Evolutionary conservation across 2,888 invertebrate genomes (phyloP), one percentile per base, ranked within the genome.

Genomic region (Rhagophthalmus giganteus): DNA sequence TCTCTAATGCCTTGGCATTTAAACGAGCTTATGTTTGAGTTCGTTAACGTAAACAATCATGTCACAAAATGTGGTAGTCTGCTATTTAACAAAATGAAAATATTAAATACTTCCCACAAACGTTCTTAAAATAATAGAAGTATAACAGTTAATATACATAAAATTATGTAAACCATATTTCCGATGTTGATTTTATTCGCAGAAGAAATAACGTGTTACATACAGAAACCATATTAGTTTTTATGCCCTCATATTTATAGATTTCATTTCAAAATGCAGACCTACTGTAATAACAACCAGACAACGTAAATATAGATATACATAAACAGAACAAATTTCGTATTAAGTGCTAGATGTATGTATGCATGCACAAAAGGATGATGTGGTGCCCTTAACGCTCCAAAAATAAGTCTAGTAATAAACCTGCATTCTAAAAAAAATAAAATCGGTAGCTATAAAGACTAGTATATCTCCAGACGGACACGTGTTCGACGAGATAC

Each of bases 101-200:
- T 45, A 45, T 47, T 39, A 48, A 48, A 48, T 50, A 39, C 50
- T 54, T 51, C 46, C 50, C 54, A 54, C 54, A 50, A 50, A 47
- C 33, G 54, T 38, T 37, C 46, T 54, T 45, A 39, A 50, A 54
- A 54, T 54, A 54, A 54, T 54, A 54, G 40, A 51, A 35, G 38
- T 46, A 46, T 50, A 46, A 35, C 54, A 50, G 50, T 50, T 54
- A 50, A 54, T 51, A 54, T 54, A 57, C 50, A 52, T 45, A 53
- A 51, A 55, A 53, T 62, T 57, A 56, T 58, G 54, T 62, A 62
- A 60, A 62, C 60, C 58, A 62, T 54, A 55, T 62, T 62, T 62
- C 60, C 60, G 54, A 55, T 61, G 62, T 62, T 60, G 60, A 60
- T 61, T 54, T 60, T 60, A 62, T 58, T 60, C 56, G 53, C 55